Percentiles rank a stretch among this genome's conserved stretches.
phyloP scores from a whole-genome alignment of 2,888 invertebrate genomes.

The Cylindroiulus punctatus region DNA sequence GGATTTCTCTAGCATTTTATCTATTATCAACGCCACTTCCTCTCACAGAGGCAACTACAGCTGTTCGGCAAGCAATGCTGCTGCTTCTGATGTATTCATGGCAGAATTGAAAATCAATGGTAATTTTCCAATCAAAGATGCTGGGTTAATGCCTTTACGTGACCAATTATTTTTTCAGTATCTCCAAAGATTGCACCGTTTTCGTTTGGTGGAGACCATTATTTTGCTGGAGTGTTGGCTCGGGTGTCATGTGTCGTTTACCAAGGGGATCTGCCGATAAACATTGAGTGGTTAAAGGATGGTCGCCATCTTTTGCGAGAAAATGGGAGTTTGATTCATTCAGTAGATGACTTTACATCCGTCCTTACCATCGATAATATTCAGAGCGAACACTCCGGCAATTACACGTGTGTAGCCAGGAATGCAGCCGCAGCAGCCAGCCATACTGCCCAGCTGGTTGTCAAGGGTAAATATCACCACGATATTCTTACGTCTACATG shows the following conservation, averaged over 20 bases:
- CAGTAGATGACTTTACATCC: conserved; percentile 64
- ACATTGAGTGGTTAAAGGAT: conserved; percentile 66
- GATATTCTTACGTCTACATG: conserved; percentile 64
- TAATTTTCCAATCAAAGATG: conserved; percentile 64
- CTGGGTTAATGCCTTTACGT: too few relatives aligned
- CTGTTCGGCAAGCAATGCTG: conserved; percentile 81
- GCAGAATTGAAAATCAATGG: conserved; percentile 84
- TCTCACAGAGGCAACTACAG: conserved; percentile 81
- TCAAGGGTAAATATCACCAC: conserved; percentile 63
- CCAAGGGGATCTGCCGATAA: conserved; percentile 66
- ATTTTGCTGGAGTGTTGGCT: conserved; percentile 65
- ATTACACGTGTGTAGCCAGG: conserved; percentile 65
- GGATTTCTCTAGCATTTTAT: conserved; percentile 80
- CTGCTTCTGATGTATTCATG: conserved; percentile 81
- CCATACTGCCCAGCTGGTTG: conserved; percentile 63
- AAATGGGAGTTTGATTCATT: conserved; percentile 61
- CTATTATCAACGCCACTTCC: conserved; percentile 79
- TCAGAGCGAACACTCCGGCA: conserved; percentile 64
- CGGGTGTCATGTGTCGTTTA: conserved; percentile 66
- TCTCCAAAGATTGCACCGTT: conserved; percentile 66
- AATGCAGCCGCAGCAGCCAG: conserved; percentile 64
- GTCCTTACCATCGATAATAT: conserved; percentile 64
- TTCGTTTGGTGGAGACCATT: conserved; percentile 66
- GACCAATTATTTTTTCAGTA: conserved; percentile 61
- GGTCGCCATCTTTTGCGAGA: conserved; percentile 63